Evolutionary conservation across 2,888 invertebrate species (phyloP).

Genomic region (Uropetala carovei): DNA sequence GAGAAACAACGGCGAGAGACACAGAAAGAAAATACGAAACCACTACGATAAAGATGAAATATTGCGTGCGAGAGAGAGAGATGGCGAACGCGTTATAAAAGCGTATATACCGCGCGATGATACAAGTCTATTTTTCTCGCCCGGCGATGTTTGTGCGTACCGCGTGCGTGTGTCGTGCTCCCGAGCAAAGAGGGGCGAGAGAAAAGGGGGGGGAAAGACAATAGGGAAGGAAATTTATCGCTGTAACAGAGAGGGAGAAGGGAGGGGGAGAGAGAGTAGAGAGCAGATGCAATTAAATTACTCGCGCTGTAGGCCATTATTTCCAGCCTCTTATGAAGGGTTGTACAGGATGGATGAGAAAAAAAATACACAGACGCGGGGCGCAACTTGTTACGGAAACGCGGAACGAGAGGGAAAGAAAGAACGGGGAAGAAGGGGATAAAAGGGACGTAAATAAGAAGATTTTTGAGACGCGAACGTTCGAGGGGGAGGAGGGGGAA

Average conservation of each 20-base stretch:
- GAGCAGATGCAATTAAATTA: slow-evolving; percentile 21
- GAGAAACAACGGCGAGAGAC: too few species aligned
- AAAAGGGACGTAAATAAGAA: too few species aligned
- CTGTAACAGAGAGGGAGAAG: background rate
- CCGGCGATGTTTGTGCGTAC: background rate
- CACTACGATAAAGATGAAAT: too few species aligned
- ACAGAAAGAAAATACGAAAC: too few species aligned
- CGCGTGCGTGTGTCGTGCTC: background rate
- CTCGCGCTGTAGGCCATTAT: slow-evolving; percentile 3
- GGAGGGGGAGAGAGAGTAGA: background rate
- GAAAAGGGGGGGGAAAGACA: background rate
- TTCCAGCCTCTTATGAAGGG: background rate
- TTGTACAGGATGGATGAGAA: background rate
- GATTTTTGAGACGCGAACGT: too few species aligned
- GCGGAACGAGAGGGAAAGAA: background rate
- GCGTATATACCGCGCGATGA: too few species aligned
- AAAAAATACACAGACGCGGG: background rate
- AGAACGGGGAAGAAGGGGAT: background rate
- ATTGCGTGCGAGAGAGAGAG: too few species aligned
- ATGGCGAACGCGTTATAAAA: too few species aligned
- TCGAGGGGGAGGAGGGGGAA: background rate
- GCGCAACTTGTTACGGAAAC: slow-evolving; percentile 7
- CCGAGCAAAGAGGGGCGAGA: background rate
- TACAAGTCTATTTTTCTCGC: background rate
- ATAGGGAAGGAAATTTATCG: slow-evolving; percentile 3